phyloP scores from a whole-genome alignment of 2,888 invertebrate genomes.

The Chymomyza fuscimana region DNA sequence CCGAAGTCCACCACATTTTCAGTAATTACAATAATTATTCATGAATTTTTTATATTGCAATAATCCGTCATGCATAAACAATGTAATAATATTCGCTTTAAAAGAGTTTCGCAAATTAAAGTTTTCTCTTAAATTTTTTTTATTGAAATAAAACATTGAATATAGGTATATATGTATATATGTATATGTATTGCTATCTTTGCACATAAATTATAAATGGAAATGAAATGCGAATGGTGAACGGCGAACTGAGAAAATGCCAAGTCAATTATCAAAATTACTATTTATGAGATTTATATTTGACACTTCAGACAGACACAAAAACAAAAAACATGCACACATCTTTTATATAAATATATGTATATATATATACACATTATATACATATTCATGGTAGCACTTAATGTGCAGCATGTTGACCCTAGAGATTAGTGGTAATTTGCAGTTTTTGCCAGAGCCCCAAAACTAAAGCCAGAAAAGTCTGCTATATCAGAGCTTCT shows the following conservation, averaged over 20 bases:
- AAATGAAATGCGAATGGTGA: background rate
- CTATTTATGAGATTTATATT: constrained; percentile 61
- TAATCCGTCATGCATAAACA: too few relatives aligned
- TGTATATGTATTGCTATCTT: background rate
- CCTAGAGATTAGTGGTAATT: constrained; percentile 58
- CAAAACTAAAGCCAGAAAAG: background rate
- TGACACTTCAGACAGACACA: constrained; percentile 24
- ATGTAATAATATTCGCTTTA: too few relatives aligned
- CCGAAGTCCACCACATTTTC: too few relatives aligned
- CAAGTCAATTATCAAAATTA: constrained; percentile 68
- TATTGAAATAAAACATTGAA: background rate
- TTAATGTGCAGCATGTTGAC: constrained; percentile 32
- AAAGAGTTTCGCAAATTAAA: too few relatives aligned
- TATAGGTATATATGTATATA: background rate
- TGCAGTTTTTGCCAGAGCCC: constrained; percentile 41
- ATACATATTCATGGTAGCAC: constrained; percentile 7
- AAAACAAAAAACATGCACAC: constrained; percentile 9
- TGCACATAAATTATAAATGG: constrained; percentile 1
- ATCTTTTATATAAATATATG: background rate
- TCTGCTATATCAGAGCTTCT: background rate
- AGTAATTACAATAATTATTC: too few relatives aligned
- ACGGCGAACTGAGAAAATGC: background rate
- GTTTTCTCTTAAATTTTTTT: background rate
- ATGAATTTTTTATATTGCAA: too few relatives aligned
- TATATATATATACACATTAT: constrained; percentile 1